A percentile compares a stretch with the other conserved stretches of the same genome.
Evolutionary conservation across 2,113 vertebrate species (phyloP).

Genomic region (Hemiprocne comata): DNA sequence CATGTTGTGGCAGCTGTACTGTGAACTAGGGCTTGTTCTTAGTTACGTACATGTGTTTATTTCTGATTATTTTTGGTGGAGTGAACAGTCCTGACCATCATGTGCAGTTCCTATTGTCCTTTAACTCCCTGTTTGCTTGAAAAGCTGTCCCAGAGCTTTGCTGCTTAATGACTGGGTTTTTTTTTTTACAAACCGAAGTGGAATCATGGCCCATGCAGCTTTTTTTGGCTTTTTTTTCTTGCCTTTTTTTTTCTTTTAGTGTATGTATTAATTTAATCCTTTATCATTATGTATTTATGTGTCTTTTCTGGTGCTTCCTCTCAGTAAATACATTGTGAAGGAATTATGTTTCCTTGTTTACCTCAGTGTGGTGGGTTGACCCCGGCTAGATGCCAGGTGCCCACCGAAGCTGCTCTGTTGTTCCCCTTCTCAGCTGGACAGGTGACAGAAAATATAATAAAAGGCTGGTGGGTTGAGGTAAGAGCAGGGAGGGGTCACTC

Average conservation of each 20-base stretch:
- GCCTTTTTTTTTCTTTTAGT: too few relatives aligned
- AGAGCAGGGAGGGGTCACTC: too few relatives aligned
- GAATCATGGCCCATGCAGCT: not conserved
- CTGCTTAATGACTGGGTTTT: not conserved
- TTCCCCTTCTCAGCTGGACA: too few relatives aligned
- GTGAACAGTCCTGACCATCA: not conserved
- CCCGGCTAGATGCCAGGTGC: too few relatives aligned
- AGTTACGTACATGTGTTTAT: accelerated
- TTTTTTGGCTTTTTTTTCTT: not conserved
- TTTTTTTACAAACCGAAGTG: not conserved
- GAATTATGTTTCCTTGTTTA: constrained; percentile 28
- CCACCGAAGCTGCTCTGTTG: too few relatives aligned
- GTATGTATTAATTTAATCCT: not conserved
- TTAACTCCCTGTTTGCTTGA: not conserved
- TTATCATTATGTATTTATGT: not conserved
- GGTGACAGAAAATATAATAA: too few relatives aligned
- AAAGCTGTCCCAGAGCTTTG: not conserved
- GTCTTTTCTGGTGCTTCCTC: not conserved
- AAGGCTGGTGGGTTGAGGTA: too few relatives aligned
- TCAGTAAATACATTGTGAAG: not conserved
- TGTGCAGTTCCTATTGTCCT: not conserved
- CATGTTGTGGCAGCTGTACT: accelerated
- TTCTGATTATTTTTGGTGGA: not conserved
- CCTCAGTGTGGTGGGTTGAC: not conserved
- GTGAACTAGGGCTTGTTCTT: not conserved